phyloP scores from a whole-genome alignment of 2,888 invertebrate genomes.

The Athetis lepigone region DNA sequence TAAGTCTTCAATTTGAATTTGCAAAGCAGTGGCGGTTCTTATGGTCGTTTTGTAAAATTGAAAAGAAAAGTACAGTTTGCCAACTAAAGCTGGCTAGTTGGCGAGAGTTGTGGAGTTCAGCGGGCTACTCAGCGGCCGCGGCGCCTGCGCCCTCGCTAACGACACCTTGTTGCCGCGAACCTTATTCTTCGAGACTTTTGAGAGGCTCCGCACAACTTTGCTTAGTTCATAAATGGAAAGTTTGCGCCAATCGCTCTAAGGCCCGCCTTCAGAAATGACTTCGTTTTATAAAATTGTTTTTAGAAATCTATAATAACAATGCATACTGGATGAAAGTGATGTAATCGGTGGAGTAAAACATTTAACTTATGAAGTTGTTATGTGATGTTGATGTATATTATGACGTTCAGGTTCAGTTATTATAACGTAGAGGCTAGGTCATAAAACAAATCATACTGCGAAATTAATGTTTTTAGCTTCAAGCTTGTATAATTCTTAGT shows the following conservation, averaged over 20 bases:
- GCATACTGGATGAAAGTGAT: no score
- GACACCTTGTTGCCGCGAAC: conserved; percentile 70
- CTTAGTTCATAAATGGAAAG: conserved; percentile 54
- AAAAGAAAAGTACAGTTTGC: conserved; percentile 76
- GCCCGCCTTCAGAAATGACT: conserved; percentile 37
- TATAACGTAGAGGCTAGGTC: no score
- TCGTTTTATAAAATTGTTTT: conserved; percentile 28
- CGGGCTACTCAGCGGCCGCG: conserved; percentile 1
- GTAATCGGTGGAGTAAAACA: no score
- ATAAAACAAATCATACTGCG: no score
- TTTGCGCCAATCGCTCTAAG: conserved; percentile 46
- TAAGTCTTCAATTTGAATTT: conserved; percentile 35
- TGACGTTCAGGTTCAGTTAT: no score
- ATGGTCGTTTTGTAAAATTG: conserved; percentile 65
- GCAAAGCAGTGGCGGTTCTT: conserved; percentile 19
- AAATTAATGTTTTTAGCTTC: no score
- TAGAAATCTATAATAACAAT: conserved; percentile 15
- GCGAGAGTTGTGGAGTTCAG: conserved; percentile 54
- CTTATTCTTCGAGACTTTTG: conserved; percentile 54
- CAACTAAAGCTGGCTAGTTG: conserved; percentile 71
- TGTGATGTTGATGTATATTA: no score
- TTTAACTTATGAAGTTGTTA: no score
- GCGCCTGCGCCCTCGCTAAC: conserved; percentile 59
- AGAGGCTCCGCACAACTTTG: conserved; percentile 55
- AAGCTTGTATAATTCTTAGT: no score